Evolutionary conservation across 2,797 vertebrate genomes (phyloP).

Genomic region (Cephalopachus bancanus): DNA sequence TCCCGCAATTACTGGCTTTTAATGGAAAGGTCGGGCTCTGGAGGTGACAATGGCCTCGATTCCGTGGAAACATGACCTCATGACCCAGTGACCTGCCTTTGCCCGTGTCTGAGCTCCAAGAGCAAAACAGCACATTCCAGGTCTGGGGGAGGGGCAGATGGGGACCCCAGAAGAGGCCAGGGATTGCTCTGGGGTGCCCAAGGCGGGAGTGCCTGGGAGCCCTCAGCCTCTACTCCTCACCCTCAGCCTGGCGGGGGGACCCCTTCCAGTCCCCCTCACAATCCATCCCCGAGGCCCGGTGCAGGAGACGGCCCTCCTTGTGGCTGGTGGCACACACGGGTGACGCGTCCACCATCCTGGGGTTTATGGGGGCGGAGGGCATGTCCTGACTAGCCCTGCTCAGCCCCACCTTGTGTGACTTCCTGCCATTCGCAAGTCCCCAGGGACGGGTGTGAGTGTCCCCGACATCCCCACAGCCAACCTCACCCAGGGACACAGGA

Average conservation of each 20-base stretch:
- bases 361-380: not conserved
- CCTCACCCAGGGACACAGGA: not conserved
- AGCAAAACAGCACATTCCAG: not conserved
- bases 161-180: not conserved
- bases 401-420: not conserved
- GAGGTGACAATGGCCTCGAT: conserved; percentile 65
- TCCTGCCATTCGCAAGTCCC: not conserved
- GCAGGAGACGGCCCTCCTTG: accelerated
- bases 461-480: not conserved
- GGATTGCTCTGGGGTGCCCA: accelerated
- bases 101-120: not conserved
- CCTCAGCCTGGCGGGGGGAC: accelerated
- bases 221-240: not conserved
- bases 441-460: not conserved
- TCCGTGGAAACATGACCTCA: conserved; percentile 57
- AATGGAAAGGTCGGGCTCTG: conserved; percentile 69
- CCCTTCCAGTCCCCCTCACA: not conserved
- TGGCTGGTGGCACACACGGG: accelerated
- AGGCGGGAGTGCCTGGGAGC: too few species aligned
- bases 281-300: not conserved
- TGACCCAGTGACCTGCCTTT: conserved; percentile 79
- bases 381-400: not conserved
- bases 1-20: conserved; percentile 63
- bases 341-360: not conserved
- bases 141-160: not conserved